These are phyloP conservation scores for Aurelia sp. DNA, from an alignment of 30 jellyfish, hydroid and myxozoan genomes.

Conservation along the genomic window DNA sequence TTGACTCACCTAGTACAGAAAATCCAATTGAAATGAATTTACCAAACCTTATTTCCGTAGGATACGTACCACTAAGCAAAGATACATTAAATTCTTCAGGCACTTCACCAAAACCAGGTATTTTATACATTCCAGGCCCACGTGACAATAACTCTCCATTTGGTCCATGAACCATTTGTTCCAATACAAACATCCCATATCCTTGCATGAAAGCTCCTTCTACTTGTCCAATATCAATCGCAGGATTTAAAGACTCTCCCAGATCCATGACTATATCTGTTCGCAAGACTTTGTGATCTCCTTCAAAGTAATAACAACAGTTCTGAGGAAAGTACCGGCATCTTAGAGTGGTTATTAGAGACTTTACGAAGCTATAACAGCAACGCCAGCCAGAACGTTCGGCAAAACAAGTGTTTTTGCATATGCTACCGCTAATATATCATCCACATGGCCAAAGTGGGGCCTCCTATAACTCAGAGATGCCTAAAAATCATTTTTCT, in stretches of 20 bases:
- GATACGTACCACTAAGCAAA: slow-evolving; percentile 24
- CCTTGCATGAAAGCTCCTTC: slow-evolving; percentile 72
- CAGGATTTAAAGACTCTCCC: slow-evolving; percentile 58
- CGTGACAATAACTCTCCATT: slow-evolving; percentile 25
- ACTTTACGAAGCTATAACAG: too few relatives aligned
- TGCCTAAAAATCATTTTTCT: too few relatives aligned
- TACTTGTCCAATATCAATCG: slow-evolving; percentile 58
- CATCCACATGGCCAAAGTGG: too few relatives aligned
- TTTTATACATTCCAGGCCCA: slow-evolving; percentile 48
- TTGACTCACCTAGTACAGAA: too few relatives aligned
- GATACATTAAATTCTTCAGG: slow-evolving; percentile 51
- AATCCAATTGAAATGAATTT: background rate
- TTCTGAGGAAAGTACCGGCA: background rate
- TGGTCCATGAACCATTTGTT: slow-evolving; percentile 42
- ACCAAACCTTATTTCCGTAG: background rate
- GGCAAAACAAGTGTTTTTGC: too few relatives aligned
- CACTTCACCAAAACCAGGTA: slow-evolving; percentile 46
- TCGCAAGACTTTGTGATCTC: slow-evolving; percentile 41
- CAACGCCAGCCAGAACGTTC: too few relatives aligned
- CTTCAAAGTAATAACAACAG: background rate
- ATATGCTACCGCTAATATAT: too few relatives aligned
- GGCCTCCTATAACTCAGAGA: too few relatives aligned
- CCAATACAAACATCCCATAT: slow-evolving; percentile 46
- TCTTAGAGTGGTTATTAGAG: too few relatives aligned
- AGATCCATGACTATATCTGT: slow-evolving; percentile 63